phyloP scores from a whole-genome alignment of 2,888 invertebrate genomes.

The Drosophila mimetica region DNA sequence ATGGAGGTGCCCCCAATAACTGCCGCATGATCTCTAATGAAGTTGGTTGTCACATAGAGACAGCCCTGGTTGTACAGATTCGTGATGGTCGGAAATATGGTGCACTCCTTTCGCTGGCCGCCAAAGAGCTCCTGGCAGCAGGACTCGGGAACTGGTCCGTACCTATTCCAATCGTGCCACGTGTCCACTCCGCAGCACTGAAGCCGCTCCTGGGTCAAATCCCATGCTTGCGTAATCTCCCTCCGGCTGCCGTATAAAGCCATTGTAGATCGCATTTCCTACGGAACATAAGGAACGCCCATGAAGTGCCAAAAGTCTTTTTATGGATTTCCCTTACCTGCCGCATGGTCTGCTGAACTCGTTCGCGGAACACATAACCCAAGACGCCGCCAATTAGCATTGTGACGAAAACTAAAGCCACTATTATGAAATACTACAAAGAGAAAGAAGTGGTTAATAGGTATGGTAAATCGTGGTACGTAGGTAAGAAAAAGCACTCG shows the following conservation, averaged over 20 bases:
- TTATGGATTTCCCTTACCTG: slow-evolving; percentile 82
- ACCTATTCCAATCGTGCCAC: slow-evolving; percentile 92
- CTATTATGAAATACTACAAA: slow-evolving; percentile 92
- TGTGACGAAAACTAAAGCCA: slow-evolving; percentile 94
- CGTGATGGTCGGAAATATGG: slow-evolving; percentile 81
- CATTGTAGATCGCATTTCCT: slow-evolving; percentile 91
- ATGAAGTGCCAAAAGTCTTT: neutral
- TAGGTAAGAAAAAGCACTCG: neutral
- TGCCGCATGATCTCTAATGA: slow-evolving; percentile 91
- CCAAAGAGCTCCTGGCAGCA: slow-evolving; percentile 89
- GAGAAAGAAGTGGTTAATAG: slow-evolving; percentile 27
- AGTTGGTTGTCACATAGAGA: slow-evolving; percentile 88
- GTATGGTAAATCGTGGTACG: slow-evolving; percentile 23
- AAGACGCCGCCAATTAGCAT: slow-evolving; percentile 96
- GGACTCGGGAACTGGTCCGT: slow-evolving; percentile 89
- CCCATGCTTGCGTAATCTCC: slow-evolving; percentile 93
- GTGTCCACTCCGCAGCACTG: slow-evolving; percentile 93
- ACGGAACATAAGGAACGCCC: neutral
- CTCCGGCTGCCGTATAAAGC: slow-evolving; percentile 89
- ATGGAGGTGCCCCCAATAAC: slow-evolving; percentile 93
- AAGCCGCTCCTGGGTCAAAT: slow-evolving; percentile 92
- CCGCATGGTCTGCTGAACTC: slow-evolving; percentile 90
- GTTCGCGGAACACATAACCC: slow-evolving; percentile 94
- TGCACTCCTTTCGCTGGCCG: slow-evolving; percentile 84
- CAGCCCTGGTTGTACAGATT: slow-evolving; percentile 90